Base-by-base conservation (phyloP, 2,888 invertebrate genomes). In the Andrena bucephala region DNA sequence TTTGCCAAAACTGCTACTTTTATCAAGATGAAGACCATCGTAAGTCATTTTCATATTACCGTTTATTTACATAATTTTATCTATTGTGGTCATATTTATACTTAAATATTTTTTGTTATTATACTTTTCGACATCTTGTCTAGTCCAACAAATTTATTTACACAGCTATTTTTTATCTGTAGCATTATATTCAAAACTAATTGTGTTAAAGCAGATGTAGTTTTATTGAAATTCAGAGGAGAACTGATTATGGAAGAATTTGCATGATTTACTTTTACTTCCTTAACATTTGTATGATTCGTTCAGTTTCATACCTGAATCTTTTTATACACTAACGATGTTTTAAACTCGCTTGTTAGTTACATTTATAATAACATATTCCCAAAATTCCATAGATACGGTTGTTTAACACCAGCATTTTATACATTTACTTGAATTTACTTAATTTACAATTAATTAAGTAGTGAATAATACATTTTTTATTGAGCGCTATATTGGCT, bases 1-100 rank as follows among this genome's bases (percentile, higher is more conserved):
- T 42, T 31, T 50, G 54, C 36, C 36, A 31, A 60, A 65, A 73
- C 74, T 71, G 77, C 24, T 48, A 6, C 13, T 16, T 71, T 73
- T 59, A 27, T 29, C 94, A 94, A 85, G 89, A 95, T 95, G 95
- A 95, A 94, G 92, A 92, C 93, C 90, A 90, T 94, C 94, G 95
- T 95, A 93, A 95, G 95, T 93, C 75, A 78, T 6, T 31, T 24
- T 52, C 20, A 5, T 3, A n/a, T 42, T 50, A 31, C 10, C 42
- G 20, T 27, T 59, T 3, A n/a, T 29, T 31, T 36, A 8, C 65
- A 8, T 4, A 36, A 4, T 33, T 36, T 7, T 1, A 36, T 27
- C 24, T 48, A 29, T 20, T 10, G 8, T 10, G 16, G 13, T 29
- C 6, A 31, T 20, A 4, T 20, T n/a, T 33, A 20, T 62, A 20